Base-by-base conservation (phyloP, 2,113 vertebrate species). In the Fukomys damarensis region DNA sequence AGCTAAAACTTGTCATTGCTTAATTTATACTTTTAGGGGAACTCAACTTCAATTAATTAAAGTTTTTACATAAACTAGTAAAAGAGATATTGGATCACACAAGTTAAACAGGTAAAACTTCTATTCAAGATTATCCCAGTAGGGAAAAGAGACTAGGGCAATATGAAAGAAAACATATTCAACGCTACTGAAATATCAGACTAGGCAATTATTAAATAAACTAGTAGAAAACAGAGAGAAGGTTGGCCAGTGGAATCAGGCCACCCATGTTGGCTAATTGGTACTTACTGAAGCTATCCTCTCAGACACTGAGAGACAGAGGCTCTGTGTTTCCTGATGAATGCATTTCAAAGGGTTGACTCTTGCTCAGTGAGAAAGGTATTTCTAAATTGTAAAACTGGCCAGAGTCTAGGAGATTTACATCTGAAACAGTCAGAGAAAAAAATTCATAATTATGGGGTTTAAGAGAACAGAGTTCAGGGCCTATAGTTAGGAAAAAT, bases 281-380 rank as follows among this genome's bases (percentile, higher is more conserved):
- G 5, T 35, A 38, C 28, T 86, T 88, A 79, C 0, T 49, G 66
- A 70, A 89, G 24, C 77, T 54, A 65, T 58, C 30, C 12, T 82
- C 9, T 6, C 16, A 77, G 35, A 88, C 24, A 54, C 38, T 49
- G 19, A 41, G 20, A 89, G 59, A 81, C 35, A 6, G 13, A 52
- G 38, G 32, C 59, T 17, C 35, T 82, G 9, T 82, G 41, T 93
- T 91, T 94, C 46, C 72, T 93, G 59, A 93, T 77, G 70, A 94
- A 74, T 82, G n/a, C 11, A 56, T 96, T 91, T 93, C 32, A 86
- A 89, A 92, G 74, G 3, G n/a, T 83, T 89, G 66, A 38, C 84
- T 93, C 46, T 56, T 14, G n/a, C 32, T 49, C 49, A 12, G 54
- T 38, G 56, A 86, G 65, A 68, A 66, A 79, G 61, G 38, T 30